phyloP scores from a whole-genome alignment of 2,797 vertebrate genomes.

The Liparis tanakae region DNA sequence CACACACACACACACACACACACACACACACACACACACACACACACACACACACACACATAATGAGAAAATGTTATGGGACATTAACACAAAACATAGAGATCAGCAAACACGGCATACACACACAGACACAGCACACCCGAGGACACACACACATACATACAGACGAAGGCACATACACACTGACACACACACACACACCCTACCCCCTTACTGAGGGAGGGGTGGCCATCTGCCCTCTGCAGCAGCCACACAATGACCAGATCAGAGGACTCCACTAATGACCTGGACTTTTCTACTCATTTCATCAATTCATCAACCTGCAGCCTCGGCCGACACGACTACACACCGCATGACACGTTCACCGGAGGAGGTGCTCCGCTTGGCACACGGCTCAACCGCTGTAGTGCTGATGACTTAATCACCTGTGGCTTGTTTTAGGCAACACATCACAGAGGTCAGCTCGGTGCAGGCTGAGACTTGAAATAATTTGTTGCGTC shows the following conservation, averaged over 20 bases:
- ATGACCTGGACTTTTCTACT: conserved; percentile 59
- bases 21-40: conserved; percentile 9
- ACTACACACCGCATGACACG: neutral
- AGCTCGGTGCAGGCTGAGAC: conserved; percentile 18
- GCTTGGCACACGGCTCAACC: conserved; percentile 16
- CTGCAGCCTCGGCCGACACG: conserved; percentile 15
- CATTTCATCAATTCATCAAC: conserved; percentile 1
- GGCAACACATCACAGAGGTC: conserved; percentile 35
- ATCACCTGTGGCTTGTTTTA: conserved; percentile 49
- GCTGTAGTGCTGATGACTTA: conserved; percentile 37
- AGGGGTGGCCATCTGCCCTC: conserved; percentile 79
- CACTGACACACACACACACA: conserved; percentile 24
- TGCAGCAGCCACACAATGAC: conserved; percentile 67
- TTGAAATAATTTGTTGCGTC: conserved; percentile 39
- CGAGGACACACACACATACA: conserved; percentile 23
- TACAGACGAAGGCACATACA: conserved; percentile 44
- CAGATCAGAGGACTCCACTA: conserved; percentile 69
- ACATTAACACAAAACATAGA: conserved; percentile 7
- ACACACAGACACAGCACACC: conserved; percentile 24
- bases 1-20: conserved; percentile 9
- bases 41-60: conserved; percentile 1
- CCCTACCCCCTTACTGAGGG: conserved; percentile 58
- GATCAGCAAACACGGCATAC: neutral
- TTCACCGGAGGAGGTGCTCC: conserved; percentile 23
- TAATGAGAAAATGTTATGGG: conserved; percentile 1